Conservation (phyloP, 2,113 vertebrate species). For the Oceanites oceanicus region DNA sequence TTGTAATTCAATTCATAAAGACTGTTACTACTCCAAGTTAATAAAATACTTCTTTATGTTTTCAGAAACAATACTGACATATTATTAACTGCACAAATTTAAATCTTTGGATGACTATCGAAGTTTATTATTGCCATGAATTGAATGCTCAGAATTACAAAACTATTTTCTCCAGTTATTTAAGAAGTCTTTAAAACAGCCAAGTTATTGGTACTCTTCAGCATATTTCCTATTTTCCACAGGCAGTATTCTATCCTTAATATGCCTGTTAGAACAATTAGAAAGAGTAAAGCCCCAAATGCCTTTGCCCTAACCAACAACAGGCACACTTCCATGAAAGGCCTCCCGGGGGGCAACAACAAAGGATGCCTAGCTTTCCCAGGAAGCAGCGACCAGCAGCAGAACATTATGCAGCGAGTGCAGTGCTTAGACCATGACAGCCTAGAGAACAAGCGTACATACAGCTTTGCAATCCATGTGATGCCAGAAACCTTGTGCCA, state of each 20-base stretch:
- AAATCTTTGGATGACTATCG: background rate
- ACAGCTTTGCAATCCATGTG: background rate
- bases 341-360: background rate
- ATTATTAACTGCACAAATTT: background rate
- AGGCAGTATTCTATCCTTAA: background rate
- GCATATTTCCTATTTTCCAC: background rate
- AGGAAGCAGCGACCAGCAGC: background rate
- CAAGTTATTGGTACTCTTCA: background rate
- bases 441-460: background rate
- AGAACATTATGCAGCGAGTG: background rate
- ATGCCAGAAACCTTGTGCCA: background rate
- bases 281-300: background rate
- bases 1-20: background rate
- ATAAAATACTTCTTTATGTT: background rate
- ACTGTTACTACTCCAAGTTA: background rate
- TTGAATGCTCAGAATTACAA: background rate
- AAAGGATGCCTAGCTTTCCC: background rate
- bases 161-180: background rate
- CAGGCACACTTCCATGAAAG: background rate
- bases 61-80: background rate
- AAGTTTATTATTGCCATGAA: background rate
- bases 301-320: background rate
- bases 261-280: background rate
- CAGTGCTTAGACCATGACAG: background rate
- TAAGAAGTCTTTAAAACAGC: background rate